Percentiles rank a stretch among this genome's conserved stretches.
Evolutionary conservation across 2,797 vertebrate species (phyloP).

Genomic region (Gymnothorax javanicus): DNA sequence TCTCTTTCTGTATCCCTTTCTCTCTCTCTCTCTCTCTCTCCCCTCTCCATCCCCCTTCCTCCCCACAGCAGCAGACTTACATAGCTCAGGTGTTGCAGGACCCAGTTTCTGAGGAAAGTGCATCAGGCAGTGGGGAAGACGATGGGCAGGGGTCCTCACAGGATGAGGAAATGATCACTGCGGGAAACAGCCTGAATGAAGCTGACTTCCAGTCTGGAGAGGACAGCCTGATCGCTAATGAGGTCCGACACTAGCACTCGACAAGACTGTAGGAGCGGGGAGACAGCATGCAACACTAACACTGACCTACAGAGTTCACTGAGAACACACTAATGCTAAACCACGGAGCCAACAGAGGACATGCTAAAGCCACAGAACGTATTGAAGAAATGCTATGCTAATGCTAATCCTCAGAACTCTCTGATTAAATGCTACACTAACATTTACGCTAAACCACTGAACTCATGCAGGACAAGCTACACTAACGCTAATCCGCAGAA

Average conservation of each 20-base stretch:
- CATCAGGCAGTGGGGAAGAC: slow-evolving; percentile 76
- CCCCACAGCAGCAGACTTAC: slow-evolving; percentile 82
- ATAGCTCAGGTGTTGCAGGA: slow-evolving; percentile 98
- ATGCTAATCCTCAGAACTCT: no score
- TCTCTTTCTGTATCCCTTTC: not conserved
- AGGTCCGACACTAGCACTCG: slow-evolving; percentile 87
- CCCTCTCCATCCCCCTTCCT: not conserved
- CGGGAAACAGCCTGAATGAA: slow-evolving; percentile 86
- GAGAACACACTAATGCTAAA: not conserved
- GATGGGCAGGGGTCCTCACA: slow-evolving; percentile 82
- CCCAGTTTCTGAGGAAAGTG: slow-evolving; percentile 79
- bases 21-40: not conserved
- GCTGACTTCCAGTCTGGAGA: slow-evolving; percentile 97
- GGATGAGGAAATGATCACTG: slow-evolving; percentile 88
- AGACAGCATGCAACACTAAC: not conserved
- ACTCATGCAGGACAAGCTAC: no score
- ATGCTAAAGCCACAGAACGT: no score
- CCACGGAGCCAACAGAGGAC: not conserved
- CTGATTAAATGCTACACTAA: no score
- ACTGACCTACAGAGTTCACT: not conserved
- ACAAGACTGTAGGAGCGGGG: slow-evolving; percentile 38
- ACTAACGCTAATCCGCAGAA: no score
- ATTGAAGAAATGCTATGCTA: no score
- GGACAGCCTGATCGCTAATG: slow-evolving; percentile 98
- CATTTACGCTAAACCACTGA: no score